Evolutionary conservation across 92 coral and sea anemone species (phyloP).

Genomic region (Siderastrea siderea): DNA sequence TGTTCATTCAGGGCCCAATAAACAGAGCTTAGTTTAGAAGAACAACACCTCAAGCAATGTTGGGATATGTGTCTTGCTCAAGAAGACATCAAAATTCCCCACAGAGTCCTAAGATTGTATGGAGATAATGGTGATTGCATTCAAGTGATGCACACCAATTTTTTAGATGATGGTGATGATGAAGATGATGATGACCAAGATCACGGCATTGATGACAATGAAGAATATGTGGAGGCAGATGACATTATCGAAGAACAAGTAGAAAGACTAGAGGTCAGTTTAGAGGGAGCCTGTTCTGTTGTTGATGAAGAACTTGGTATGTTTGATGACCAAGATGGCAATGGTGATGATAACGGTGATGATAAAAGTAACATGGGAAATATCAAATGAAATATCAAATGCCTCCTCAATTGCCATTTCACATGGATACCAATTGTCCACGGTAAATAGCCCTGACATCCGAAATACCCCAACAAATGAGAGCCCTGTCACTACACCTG

Average conservation of each 20-base stretch:
- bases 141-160: slow-evolving; percentile 38
- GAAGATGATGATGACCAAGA: background rate
- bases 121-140: slow-evolving; percentile 34
- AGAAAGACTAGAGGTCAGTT: too few species aligned
- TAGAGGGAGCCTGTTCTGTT: too few species aligned
- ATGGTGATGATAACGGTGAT: background rate
- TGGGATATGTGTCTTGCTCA: slow-evolving; percentile 30
- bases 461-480: too few species aligned
- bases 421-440: too few species aligned
- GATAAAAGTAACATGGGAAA: background rate
- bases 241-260: too few species aligned
- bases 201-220: too few species aligned
- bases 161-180: slow-evolving; percentile 18
- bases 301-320: too few species aligned
- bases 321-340: too few species aligned
- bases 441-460: too few species aligned
- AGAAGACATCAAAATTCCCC: slow-evolving; percentile 25
- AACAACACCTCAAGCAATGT: slow-evolving; percentile 50
- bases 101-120: slow-evolving; percentile 34
- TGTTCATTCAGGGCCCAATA: too few species aligned
- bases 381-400: background rate
- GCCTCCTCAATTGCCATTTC: background rate
- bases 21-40: slow-evolving; percentile 42
- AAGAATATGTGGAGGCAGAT: background rate
- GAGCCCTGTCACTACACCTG: too few species aligned